These are phyloP conservation scores for Chlorops oryzae DNA, from an alignment of 1,140 invertebrate species.

Conservation along the genomic window DNA sequence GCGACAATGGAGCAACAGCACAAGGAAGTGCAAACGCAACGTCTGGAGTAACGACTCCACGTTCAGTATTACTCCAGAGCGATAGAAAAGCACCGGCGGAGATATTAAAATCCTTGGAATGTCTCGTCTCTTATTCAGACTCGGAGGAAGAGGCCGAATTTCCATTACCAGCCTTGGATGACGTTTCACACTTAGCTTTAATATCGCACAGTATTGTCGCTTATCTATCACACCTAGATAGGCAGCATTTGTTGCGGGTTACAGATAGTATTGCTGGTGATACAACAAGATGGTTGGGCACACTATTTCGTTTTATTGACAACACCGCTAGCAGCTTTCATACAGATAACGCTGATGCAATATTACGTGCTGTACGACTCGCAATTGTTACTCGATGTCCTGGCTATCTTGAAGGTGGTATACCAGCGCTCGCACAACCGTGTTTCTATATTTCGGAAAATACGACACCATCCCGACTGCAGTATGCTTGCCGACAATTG, in stretches of 20 bases:
- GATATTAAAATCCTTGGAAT: conserved; percentile 39
- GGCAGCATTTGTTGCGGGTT: conserved; percentile 35
- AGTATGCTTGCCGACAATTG: conserved; percentile 47
- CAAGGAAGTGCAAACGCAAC: not conserved
- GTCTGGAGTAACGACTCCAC: not conserved
- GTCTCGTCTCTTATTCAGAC: conserved; percentile 40
- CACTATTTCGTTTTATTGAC: conserved; percentile 35
- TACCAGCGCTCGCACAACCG: conserved; percentile 40
- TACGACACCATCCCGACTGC: conserved; percentile 37
- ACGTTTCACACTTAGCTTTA: conserved; percentile 44
- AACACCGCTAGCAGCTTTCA: conserved; percentile 39
- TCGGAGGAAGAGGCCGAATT: conserved; percentile 45
- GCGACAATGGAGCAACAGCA: conserved; percentile 1
- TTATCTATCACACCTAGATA: conserved; percentile 40
- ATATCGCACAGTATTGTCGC: conserved; percentile 46
- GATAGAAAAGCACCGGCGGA: conserved; percentile 42
- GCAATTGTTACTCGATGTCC: conserved; percentile 44
- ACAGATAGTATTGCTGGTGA: conserved; percentile 41
- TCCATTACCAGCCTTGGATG: conserved; percentile 40
- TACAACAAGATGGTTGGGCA: conserved; percentile 41
- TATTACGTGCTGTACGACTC: conserved; percentile 35
- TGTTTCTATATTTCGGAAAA: conserved; percentile 46
- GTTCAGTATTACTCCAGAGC: conserved; percentile 19
- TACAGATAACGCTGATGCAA: conserved; percentile 37
- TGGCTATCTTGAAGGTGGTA: conserved; percentile 43